Conservation (phyloP, 2,113 vertebrate species). For the Sander lucioperca region DNA sequence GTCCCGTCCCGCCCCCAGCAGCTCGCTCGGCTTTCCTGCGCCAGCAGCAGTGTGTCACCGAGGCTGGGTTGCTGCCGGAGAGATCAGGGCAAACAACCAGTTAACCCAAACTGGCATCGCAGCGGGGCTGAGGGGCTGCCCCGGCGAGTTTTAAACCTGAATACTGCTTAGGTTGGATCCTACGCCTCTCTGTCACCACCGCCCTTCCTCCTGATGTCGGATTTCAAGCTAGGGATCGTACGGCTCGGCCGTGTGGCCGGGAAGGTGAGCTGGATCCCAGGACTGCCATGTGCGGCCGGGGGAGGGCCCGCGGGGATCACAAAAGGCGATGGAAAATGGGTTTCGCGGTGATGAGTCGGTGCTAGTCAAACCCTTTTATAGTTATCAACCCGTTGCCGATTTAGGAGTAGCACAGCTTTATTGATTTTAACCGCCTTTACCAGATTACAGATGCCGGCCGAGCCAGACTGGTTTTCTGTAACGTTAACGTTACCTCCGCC, state of each 20-base stretch:
- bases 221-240: slow-evolving; percentile 96
- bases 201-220: slow-evolving; percentile 88
- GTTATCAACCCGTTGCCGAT: background rate
- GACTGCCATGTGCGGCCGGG: slow-evolving; percentile 86
- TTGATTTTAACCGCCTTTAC: slow-evolving; percentile 38
- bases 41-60: slow-evolving; percentile 83
- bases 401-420: background rate
- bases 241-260: slow-evolving; percentile 97
- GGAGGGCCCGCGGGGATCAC: slow-evolving; percentile 73
- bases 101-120: slow-evolving; percentile 67
- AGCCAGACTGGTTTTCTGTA: slow-evolving; percentile 52
- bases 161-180: slow-evolving; percentile 50
- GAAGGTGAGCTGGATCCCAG: slow-evolving; percentile 89
- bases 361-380: background rate
- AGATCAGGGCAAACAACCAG: slow-evolving; percentile 66
- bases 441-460: slow-evolving; percentile 66
- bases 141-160: slow-evolving; percentile 62
- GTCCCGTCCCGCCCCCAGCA: slow-evolving; percentile 52
- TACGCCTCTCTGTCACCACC: slow-evolving; percentile 39
- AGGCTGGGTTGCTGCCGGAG: slow-evolving; percentile 81
- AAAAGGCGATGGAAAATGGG: slow-evolving; percentile 33
- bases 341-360: background rate
- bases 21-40: slow-evolving; percentile 76
- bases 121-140: slow-evolving; percentile 78
- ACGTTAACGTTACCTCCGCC: slow-evolving; percentile 13